Conservation (phyloP, 2,113 vertebrate genomes). For the Sinocyclocheilus grahami region DNA sequence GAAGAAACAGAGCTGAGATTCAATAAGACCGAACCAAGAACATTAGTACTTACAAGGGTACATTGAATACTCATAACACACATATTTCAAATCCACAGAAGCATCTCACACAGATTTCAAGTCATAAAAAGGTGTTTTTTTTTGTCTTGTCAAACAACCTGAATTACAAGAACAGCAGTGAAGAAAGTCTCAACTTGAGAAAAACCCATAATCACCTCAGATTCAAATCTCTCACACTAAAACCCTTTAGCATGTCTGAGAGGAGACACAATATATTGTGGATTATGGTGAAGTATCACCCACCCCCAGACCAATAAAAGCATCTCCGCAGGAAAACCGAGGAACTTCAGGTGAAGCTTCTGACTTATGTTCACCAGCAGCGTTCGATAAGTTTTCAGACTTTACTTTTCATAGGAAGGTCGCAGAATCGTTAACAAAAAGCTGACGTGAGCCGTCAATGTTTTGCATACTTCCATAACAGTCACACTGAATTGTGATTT, state of each 20-base stretch:
- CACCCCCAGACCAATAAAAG: constrained; percentile 39
- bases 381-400: neutral
- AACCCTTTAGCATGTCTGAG: constrained; percentile 12
- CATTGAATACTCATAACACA: neutral
- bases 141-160: neutral
- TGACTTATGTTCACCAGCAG: neutral
- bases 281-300: constrained; percentile 33
- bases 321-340: constrained; percentile 8
- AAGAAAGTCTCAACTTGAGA: constrained; percentile 4
- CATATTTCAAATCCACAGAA: neutral
- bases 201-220: constrained; percentile 20
- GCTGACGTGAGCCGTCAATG: neutral
- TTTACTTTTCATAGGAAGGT: constrained; percentile 13
- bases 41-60: neutral
- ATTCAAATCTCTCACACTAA: constrained; percentile 28
- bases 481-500: constrained; percentile 1
- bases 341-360: neutral
- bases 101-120: constrained; percentile 4
- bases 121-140: neutral
- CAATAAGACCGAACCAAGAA: neutral
- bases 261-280: constrained; percentile 37
- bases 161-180: neutral
- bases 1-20: neutral
- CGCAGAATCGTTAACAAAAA: neutral
- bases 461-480: neutral